Evolutionary conservation across 2,888 invertebrate genomes (phyloP).

Genomic region (Pinctada fucata): DNA sequence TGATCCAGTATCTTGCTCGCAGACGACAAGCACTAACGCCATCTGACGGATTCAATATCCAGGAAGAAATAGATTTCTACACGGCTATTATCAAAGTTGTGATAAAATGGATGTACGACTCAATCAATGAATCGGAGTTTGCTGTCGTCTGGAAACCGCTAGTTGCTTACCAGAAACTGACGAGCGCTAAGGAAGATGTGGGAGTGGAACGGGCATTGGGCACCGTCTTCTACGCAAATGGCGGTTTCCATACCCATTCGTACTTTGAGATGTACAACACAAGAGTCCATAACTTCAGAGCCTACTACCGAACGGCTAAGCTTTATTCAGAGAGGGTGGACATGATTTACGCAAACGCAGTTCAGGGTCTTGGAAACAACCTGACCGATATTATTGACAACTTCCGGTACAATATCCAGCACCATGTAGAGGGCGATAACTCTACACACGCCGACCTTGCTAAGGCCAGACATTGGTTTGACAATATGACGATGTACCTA

Average conservation of each 20-base stretch:
- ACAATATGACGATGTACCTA: constrained; percentile 88
- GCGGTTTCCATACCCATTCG: constrained; percentile 76
- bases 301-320: constrained; percentile 86
- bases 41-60: constrained; percentile 30
- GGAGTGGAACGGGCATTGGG: constrained; percentile 92
- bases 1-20: constrained; percentile 31
- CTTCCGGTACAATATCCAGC: constrained; percentile 79
- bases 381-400: constrained; percentile 82
- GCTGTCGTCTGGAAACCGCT: constrained; percentile 77
- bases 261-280: constrained; percentile 86
- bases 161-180: constrained; percentile 90
- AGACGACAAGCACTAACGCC: constrained; percentile 31
- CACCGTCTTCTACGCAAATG: constrained; percentile 90
- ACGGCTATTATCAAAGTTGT: constrained; percentile 38
- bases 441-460: constrained; percentile 83
- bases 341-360: constrained; percentile 83
- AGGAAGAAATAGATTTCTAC: constrained; percentile 35
- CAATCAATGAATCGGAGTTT: constrained; percentile 46
- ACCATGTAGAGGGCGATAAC: constrained; percentile 75
- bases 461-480: constrained; percentile 89
- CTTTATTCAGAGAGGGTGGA: constrained; percentile 88
- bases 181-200: constrained; percentile 91
- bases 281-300: constrained; percentile 34
- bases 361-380: constrained; percentile 78
- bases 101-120: constrained; percentile 40